Evolutionary conservation across 1,140 invertebrate genomes (phyloP).

Genomic region (Oedothorax gibbosus): DNA sequence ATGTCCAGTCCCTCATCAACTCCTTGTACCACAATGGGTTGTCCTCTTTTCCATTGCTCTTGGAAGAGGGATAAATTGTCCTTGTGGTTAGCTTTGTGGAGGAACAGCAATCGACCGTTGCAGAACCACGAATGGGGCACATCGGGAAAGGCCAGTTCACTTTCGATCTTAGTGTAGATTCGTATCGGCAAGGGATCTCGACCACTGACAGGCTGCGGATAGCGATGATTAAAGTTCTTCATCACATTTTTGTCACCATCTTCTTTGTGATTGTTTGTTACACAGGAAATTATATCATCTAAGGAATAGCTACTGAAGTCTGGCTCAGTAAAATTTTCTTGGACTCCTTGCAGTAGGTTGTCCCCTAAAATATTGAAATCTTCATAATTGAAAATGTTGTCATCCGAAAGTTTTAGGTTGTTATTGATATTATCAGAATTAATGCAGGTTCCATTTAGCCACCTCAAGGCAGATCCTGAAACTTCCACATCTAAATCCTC

Average conservation of each 20-base stretch:
- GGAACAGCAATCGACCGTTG: slow-evolving; percentile 86
- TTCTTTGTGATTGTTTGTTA: not conserved
- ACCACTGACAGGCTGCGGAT: slow-evolving; percentile 39
- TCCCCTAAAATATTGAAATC: slow-evolving; percentile 21
- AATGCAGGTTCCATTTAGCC: not conserved
- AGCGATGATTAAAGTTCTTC: slow-evolving; percentile 27
- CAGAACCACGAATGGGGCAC: slow-evolving; percentile 79
- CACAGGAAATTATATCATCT: slow-evolving; percentile 40
- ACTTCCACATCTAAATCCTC: slow-evolving; percentile 46
- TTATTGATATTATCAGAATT: not conserved
- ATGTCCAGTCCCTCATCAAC: slow-evolving; percentile 82
- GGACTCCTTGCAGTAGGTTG: not conserved
- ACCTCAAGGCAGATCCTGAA: slow-evolving; percentile 3
- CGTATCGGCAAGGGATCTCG: slow-evolving; percentile 54
- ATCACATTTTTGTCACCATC: not conserved
- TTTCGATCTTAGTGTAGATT: slow-evolving; percentile 51
- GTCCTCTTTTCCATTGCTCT: slow-evolving; percentile 94
- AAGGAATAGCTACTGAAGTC: slow-evolving; percentile 15
- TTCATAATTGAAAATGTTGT: slow-evolving; percentile 24
- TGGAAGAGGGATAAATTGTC: slow-evolving; percentile 90
- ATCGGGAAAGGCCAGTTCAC: slow-evolving; percentile 69
- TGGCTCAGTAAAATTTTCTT: not conserved
- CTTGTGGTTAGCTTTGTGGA: slow-evolving; percentile 83
- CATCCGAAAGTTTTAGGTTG: not conserved
- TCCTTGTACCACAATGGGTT: slow-evolving; percentile 91